A percentile compares a stretch with the other conserved stretches of the same genome.
phyloP scores from a whole-genome alignment of 2,888 invertebrate genomes.

The Melanophora roralis region DNA sequence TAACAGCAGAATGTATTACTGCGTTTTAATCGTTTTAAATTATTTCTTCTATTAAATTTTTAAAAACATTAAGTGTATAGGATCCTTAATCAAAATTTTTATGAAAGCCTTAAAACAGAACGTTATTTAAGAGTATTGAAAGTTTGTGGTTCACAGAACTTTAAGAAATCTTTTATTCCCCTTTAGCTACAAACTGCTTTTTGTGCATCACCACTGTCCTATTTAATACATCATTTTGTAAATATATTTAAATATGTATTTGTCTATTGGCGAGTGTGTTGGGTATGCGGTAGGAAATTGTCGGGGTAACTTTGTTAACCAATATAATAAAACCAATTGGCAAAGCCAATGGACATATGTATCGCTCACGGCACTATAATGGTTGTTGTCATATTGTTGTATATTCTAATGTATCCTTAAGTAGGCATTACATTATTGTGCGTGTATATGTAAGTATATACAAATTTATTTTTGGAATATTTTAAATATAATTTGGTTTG shows the following conservation, averaged over 20 bases:
- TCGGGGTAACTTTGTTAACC: slow-evolving; percentile 48
- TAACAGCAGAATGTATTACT: no score
- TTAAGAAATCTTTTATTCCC: no score
- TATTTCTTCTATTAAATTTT: no score
- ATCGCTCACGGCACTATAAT: slow-evolving; percentile 44
- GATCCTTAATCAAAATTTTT: no score
- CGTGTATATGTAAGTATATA: background rate
- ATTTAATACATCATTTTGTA: background rate
- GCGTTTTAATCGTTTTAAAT: no score
- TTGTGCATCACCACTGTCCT: background rate
- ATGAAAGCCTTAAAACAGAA: no score
- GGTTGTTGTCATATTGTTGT: slow-evolving; percentile 28
- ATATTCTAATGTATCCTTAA: slow-evolving; percentile 4
- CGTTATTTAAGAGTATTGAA: no score
- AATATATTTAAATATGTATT: background rate
- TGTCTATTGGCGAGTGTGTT: slow-evolving; percentile 1
- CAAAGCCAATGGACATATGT: slow-evolving; percentile 45
- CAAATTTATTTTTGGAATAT: no score
- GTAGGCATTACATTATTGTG: background rate
- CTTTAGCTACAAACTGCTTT: no score
- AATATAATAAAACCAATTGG: slow-evolving; percentile 53
- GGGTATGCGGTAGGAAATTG: slow-evolving; percentile 11
- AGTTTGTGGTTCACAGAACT: no score
- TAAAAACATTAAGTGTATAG: no score
- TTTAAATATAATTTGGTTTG: no score